Evolutionary conservation across 2,113 vertebrate species (phyloP).

Genomic region (Furnarius figulus): DNA sequence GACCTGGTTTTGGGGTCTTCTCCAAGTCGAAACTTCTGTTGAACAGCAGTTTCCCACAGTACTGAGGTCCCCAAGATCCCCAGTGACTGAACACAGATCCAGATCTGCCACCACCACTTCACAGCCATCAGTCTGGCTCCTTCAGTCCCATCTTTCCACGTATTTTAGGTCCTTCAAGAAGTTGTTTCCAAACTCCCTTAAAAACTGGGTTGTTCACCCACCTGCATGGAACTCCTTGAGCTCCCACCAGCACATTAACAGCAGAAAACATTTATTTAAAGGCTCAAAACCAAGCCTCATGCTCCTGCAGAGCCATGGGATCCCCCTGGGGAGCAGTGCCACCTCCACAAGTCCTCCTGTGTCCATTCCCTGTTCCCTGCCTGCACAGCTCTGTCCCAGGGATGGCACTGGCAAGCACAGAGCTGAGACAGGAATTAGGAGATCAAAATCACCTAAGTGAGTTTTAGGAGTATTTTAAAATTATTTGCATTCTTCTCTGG

Average conservation of each 20-base stretch:
- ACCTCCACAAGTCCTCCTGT: neutral
- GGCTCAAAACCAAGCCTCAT: rapidly evolving
- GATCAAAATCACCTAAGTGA: neutral
- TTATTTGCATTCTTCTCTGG: neutral
- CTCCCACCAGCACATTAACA: neutral
- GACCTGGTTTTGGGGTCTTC: neutral
- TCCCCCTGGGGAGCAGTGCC: neutral
- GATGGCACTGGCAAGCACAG: rapidly evolving
- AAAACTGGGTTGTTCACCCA: neutral
- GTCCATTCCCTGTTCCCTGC: neutral
- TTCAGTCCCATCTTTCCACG: neutral
- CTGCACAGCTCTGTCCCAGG: neutral
- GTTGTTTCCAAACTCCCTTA: neutral
- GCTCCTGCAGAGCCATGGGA: neutral
- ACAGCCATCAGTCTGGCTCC: neutral
- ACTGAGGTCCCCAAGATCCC: neutral
- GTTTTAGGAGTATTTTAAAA: neutral
- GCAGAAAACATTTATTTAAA: neutral
- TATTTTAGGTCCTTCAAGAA: neutral
- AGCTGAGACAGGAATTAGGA: neutral
- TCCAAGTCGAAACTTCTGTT: rapidly evolving
- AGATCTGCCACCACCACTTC: neutral
- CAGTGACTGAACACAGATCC: neutral
- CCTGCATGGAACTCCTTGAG: neutral
- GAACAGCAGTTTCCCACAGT: neutral